These are phyloP conservation scores for Epistrophe eligans DNA, from an alignment of 2,888 invertebrate species.

Conservation along the genomic window DNA sequence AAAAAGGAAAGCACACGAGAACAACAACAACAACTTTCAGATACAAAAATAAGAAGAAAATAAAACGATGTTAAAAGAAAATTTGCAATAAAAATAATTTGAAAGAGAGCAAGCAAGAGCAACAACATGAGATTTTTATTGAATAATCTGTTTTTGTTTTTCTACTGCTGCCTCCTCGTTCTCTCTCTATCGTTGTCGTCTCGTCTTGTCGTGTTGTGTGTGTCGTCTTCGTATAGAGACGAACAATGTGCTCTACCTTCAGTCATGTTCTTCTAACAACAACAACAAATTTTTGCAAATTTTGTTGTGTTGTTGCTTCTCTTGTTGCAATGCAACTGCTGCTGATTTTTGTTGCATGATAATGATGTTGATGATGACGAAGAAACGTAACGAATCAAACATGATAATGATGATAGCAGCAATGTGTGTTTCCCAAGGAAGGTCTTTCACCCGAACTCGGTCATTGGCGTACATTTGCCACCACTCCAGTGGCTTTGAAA, in stretches of 20 bases:
- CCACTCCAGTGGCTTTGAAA: slow-evolving; percentile 76
- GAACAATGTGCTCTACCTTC: slow-evolving; percentile 33
- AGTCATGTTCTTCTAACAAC: slow-evolving; percentile 35
- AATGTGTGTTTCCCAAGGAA: slow-evolving; percentile 79
- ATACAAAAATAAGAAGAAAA: slow-evolving; percentile 4
- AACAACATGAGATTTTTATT: slow-evolving; percentile 41
- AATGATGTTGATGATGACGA: slow-evolving; percentile 49
- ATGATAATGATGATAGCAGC: slow-evolving; percentile 83
- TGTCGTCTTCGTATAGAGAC: not conserved
- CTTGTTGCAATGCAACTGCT: slow-evolving; percentile 36
- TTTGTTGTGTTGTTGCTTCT: slow-evolving; percentile 28
- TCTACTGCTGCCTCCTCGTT: not conserved
- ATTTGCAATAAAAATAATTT: slow-evolving; percentile 23
- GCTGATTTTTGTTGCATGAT: slow-evolving; percentile 23
- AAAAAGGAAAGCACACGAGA: slow-evolving; percentile 74
- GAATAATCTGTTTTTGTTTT: slow-evolving; percentile 6
- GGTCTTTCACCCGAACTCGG: slow-evolving; percentile 85
- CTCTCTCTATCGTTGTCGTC: too few species aligned
- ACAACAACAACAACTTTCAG: slow-evolving; percentile 7
- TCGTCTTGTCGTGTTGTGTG: not conserved
- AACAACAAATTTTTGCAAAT: slow-evolving; percentile 39
- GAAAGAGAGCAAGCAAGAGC: slow-evolving; percentile 65
- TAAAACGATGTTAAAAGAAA: slow-evolving; percentile 28
- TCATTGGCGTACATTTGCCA: slow-evolving; percentile 84
- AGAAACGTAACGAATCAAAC: slow-evolving; percentile 78